Conservation (phyloP, 1,140 invertebrate genomes). For the Drosophila arizonae region DNA sequence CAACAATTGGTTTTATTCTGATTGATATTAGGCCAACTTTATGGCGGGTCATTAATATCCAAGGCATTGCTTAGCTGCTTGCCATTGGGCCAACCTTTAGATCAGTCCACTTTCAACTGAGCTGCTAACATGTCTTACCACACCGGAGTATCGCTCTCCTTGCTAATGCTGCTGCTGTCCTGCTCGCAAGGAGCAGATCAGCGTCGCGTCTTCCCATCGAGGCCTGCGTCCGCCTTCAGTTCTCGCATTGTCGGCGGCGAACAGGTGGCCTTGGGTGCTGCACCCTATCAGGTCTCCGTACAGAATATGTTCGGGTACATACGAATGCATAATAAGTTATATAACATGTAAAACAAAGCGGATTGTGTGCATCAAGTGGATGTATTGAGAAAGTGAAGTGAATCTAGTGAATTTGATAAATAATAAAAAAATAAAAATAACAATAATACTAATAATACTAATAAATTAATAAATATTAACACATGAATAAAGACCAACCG, state of each 20-base stretch:
- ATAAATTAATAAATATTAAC: no score
- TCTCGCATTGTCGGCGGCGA: slow-evolving; percentile 82
- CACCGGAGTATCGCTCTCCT: slow-evolving; percentile 32
- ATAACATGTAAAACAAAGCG: no score
- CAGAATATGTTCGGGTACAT: slow-evolving; percentile 53
- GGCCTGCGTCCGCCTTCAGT: not conserved
- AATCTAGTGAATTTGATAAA: not conserved
- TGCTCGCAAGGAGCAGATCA: slow-evolving; percentile 16
- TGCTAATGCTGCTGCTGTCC: slow-evolving; percentile 37
- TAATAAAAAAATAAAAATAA: no score
- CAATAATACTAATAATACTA: no score
- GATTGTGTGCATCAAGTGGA: no score
- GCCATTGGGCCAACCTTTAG: slow-evolving; percentile 9
- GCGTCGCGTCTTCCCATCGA: slow-evolving; percentile 12
- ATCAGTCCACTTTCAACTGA: slow-evolving; percentile 57
- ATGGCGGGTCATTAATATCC: slow-evolving; percentile 64
- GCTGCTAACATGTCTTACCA: slow-evolving; percentile 54
- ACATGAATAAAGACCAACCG: no score
- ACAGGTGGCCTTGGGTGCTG: slow-evolving; percentile 69
- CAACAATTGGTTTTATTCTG: slow-evolving; percentile 47
- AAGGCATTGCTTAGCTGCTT: slow-evolving; percentile 34
- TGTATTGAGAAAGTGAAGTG: not conserved
- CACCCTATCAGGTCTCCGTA: slow-evolving; percentile 83
- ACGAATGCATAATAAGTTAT: not conserved
- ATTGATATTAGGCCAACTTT: slow-evolving; percentile 48